Evolutionary conservation across 1,140 invertebrate species (phyloP).

Genomic region (Mactra quadrangularis): DNA sequence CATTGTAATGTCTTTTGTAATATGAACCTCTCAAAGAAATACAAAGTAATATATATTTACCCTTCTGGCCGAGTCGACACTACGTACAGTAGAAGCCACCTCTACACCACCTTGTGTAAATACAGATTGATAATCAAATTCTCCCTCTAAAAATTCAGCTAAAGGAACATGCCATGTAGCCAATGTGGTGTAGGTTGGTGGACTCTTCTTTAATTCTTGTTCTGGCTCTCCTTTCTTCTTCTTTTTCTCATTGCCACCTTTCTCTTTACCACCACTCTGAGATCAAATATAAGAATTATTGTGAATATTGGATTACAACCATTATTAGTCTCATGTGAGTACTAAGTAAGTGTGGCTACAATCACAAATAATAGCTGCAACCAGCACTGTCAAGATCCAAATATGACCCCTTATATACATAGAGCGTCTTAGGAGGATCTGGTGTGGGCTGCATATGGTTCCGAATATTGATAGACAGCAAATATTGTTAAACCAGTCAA

Average conservation of each 20-base stretch:
- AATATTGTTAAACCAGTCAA: no score
- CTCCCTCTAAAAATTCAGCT: conserved; percentile 79
- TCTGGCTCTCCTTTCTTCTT: conserved; percentile 79
- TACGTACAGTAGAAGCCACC: conserved; percentile 66
- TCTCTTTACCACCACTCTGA: conserved; percentile 55
- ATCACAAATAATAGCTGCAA: no score
- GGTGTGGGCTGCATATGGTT: no score
- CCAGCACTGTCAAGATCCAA: no score
- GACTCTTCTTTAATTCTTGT: conserved; percentile 73
- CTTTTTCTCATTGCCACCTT: conserved; percentile 67
- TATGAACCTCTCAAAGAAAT: no score
- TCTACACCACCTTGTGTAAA: conserved; percentile 70
- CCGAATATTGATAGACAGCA: no score
- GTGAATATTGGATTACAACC: neutral
- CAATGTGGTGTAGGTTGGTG: conserved; percentile 75
- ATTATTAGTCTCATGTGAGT: no score
- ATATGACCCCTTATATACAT: no score
- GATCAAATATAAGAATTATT: conserved; percentile 8
- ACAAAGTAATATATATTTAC: conserved; percentile 48
- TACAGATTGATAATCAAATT: conserved; percentile 69
- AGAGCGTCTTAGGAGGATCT: no score
- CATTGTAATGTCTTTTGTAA: no score
- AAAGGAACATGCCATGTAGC: conserved; percentile 79
- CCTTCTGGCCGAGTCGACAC: conserved; percentile 65
- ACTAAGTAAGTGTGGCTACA: no score